These are phyloP conservation scores for Hypolimnas misippus DNA, from an alignment of 2,888 invertebrate genomes.

Conservation along the genomic window DNA sequence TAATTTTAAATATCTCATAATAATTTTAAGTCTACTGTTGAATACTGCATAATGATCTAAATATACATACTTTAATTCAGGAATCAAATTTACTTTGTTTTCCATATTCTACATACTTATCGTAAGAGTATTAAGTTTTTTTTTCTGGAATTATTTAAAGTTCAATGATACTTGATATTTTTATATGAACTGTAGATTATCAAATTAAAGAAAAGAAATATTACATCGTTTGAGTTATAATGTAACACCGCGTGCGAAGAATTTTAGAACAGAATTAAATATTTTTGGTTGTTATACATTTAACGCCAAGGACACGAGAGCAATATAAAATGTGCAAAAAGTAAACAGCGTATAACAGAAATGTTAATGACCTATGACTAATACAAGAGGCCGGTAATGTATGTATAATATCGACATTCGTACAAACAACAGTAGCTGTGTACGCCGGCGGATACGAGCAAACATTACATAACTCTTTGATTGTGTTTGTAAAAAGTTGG, in stretches of 20 bases:
- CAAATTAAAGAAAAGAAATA: neutral
- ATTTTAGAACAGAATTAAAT: constrained; percentile 38
- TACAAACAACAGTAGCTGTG: constrained; percentile 76
- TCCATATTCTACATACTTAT: too few species aligned
- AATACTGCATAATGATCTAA: too few species aligned
- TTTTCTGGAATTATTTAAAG: too few species aligned
- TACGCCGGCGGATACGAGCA: constrained; percentile 78
- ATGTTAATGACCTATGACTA: constrained; percentile 81
- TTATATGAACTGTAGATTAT: neutral
- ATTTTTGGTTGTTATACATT: constrained; percentile 36
- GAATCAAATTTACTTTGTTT: too few species aligned
- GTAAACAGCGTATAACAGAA: constrained; percentile 68
- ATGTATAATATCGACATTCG: constrained; percentile 80
- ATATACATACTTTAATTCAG: too few species aligned
- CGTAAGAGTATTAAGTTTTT: too few species aligned
- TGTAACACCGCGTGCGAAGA: constrained; percentile 43
- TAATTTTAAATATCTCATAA: too few species aligned
- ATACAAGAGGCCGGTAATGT: constrained; percentile 72
- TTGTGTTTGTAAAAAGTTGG: constrained; percentile 84
- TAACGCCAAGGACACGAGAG: constrained; percentile 57
- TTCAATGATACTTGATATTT: too few species aligned
- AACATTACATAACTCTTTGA: constrained; percentile 84
- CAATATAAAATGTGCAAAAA: constrained; percentile 65
- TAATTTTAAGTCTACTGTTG: too few species aligned
- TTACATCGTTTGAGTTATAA: neutral